Evolutionary conservation across 2,888 invertebrate species (phyloP).

Genomic region (Parthenolecanium corni): DNA sequence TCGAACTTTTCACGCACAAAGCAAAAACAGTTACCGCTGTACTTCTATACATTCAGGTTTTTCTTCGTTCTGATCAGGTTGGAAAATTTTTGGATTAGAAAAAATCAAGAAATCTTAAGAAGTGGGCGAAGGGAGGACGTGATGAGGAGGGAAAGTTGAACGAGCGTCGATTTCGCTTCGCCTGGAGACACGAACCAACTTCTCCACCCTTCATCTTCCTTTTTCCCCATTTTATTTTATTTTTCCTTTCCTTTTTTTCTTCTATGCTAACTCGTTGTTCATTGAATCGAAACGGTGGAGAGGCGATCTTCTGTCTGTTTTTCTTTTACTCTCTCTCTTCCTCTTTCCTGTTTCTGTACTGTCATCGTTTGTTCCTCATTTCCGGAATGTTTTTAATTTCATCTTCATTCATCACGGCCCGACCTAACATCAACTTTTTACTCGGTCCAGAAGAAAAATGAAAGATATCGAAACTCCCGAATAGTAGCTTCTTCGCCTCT

Average conservation of each 20-base stretch:
- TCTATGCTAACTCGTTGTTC: conserved; percentile 20
- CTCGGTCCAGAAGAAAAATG: neutral
- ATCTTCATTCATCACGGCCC: conserved; percentile 15
- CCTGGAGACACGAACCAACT: neutral
- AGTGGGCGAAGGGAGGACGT: no score
- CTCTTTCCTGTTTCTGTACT: conserved; percentile 20
- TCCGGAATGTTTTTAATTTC: conserved; percentile 23
- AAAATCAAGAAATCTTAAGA: no score
- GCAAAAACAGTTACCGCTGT: no score
- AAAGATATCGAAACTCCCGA: neutral
- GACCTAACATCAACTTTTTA: neutral
- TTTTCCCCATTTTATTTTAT: no score
- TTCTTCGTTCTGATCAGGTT: no score
- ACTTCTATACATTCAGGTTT: no score
- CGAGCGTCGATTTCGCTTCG: conserved; percentile 12
- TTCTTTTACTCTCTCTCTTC: no score
- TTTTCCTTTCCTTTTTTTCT: neutral
- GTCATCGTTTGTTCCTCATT: conserved; percentile 28
- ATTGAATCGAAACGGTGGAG: conserved; percentile 23
- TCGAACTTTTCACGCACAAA: no score
- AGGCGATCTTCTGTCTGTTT: neutral
- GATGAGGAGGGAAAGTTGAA: no score
- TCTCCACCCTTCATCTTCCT: no score
- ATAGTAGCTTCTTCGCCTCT: neutral
- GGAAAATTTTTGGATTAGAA: no score